Evolutionary conservation across 2,113 vertebrate species (phyloP).

Genomic region (Geothlypis trichas): DNA sequence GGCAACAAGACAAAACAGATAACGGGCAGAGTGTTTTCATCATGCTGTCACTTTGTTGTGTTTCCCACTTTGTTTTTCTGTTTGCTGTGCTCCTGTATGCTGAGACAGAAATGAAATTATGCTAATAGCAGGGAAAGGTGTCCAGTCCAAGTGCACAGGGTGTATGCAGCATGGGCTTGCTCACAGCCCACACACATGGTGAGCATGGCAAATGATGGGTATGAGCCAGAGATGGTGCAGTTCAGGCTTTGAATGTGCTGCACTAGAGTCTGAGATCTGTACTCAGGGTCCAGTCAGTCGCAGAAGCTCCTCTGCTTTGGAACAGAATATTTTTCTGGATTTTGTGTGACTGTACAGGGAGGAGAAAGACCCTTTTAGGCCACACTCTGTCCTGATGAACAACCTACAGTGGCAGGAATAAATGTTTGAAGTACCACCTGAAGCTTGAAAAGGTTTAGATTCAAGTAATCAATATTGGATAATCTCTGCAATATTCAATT

Average conservation of each 20-base stretch:
- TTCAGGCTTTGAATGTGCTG: neutral
- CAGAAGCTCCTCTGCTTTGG: neutral
- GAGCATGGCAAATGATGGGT: rapidly evolving
- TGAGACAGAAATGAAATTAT: conserved; percentile 63
- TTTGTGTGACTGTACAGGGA: neutral
- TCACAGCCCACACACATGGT: neutral
- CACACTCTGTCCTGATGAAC: neutral
- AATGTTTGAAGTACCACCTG: neutral
- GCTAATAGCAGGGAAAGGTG: conserved; percentile 5
- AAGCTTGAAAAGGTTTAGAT: neutral
- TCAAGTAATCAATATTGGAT: neutral
- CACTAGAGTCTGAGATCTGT: neutral
- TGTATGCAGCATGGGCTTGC: neutral
- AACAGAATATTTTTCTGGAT: neutral
- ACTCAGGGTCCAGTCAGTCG: neutral
- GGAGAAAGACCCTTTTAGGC: neutral
- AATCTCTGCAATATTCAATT: neutral
- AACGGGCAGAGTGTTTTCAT: conserved; percentile 61
- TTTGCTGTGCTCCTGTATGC: conserved; percentile 22
- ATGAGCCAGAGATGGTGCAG: neutral
- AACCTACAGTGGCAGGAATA: neutral
- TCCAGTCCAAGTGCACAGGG: neutral
- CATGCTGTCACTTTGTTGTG: conserved; percentile 67
- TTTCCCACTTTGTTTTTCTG: conserved; percentile 53
- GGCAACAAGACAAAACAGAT: conserved; percentile 70